Percentiles rank a stretch among this genome's conserved stretches.
Conservation (phyloP, 2,113 vertebrate species). For the Stictonetta naevosa region DNA sequence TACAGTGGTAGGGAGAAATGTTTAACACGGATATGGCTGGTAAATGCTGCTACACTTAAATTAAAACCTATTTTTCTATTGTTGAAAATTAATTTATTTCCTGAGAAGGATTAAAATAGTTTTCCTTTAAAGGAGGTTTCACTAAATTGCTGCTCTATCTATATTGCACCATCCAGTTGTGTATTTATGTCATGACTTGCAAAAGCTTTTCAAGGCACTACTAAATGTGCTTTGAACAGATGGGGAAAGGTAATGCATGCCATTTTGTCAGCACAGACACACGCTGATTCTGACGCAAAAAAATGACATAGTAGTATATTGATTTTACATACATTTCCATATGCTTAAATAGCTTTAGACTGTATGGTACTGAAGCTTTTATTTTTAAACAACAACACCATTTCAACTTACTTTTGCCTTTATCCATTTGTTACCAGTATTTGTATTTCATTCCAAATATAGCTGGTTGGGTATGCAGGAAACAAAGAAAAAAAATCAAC, state of each 20-base stretch:
- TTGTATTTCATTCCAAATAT: background rate
- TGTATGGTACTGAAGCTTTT: background rate
- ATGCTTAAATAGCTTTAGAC: conserved; percentile 46
- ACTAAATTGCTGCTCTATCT: conserved; percentile 51
- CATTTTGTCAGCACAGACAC: conserved; percentile 68
- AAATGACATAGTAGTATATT: conserved; percentile 55
- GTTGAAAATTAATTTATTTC: conserved; percentile 75
- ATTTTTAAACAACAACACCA: conserved; percentile 34
- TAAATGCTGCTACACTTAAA: conserved; percentile 59
- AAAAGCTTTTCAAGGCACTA: conserved; percentile 59
- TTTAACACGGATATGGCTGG: conserved; percentile 67
- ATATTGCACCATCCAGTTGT: conserved; percentile 38
- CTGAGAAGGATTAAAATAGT: conserved; percentile 74
- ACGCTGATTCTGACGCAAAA: conserved; percentile 60
- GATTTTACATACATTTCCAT: conserved; percentile 69
- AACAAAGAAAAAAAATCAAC: background rate
- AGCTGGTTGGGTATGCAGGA: background rate
- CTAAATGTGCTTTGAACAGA: conserved; percentile 62
- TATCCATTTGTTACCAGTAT: background rate
- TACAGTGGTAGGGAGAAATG: conserved; percentile 11
- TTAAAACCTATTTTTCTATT: background rate
- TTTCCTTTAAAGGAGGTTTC: conserved; percentile 66
- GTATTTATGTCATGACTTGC: conserved; percentile 51
- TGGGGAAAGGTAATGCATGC: conserved; percentile 69
- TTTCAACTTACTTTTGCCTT: background rate